Evolutionary conservation across 1,140 invertebrate species (phyloP), one percentile per base, ranked within the genome.

Genomic region (Leucophenga varia): DNA sequence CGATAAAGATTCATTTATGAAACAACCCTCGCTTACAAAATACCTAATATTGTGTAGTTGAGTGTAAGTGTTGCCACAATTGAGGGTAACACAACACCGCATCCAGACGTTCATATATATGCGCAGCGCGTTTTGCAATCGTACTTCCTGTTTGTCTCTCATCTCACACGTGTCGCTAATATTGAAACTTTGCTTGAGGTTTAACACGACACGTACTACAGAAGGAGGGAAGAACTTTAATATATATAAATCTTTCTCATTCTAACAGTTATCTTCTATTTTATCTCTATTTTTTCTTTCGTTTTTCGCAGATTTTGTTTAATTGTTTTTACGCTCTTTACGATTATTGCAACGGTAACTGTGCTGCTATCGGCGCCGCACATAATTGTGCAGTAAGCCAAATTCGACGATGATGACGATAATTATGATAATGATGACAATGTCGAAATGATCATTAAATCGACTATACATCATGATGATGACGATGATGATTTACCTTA

Each of bases 301-400:
- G 5, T 53, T 63, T 51, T 57, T 74, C 74, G 39, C 78, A 87
- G 95, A 79, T 87, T 97, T 76, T 98, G 96, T 82, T 84, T 99
- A 77, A 91, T 95, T 77, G 86, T 96, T 73, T 98, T 98, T 82
- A 92, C 94, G 46, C 78, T 94, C 61, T 97, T 98, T 81, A 97
- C 96, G 53, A 82, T 97, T 72, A 87, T 96, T 68, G 95, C 95
- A 52, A 98, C 96, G 47, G 84, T 94, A 63, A 90, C 91, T 48
- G 94, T 98, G 69, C 82, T 98, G 55, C 83, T 91, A 52, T 93
- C 90, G 49, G 94, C 94, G 60, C 94, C 94, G 52, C 94, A 97
- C 79, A 93, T 97, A 76, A 93, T 95, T 75, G 93, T 94, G 76
- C 88, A 91, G 81, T 92, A 88, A 86, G 78, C 54, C 46, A 13